phyloP scores from a whole-genome alignment of 2,113 vertebrate genomes.

The Calidris pugnax region DNA sequence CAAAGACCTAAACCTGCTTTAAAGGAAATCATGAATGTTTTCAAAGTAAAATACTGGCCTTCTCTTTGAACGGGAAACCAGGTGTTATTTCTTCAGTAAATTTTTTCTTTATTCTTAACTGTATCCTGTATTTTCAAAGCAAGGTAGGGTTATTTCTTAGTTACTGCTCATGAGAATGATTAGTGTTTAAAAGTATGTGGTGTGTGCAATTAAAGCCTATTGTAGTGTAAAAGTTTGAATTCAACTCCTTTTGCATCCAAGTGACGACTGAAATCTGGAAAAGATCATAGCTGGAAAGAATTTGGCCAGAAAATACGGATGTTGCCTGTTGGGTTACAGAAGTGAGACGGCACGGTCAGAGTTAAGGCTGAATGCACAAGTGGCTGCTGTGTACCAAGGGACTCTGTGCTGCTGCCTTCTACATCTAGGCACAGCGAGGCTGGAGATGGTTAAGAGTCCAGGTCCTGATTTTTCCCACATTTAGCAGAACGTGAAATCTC shows the following conservation, averaged over 20 bases:
- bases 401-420: background rate
- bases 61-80: background rate
- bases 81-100: background rate
- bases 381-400: background rate
- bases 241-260: background rate
- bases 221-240: background rate
- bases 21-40: background rate
- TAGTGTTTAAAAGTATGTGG: background rate
- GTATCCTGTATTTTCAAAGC: background rate
- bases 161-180: background rate
- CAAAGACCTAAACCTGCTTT: background rate
- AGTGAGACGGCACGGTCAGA: background rate
- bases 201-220: background rate
- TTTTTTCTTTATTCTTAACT: background rate
- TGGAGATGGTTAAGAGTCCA: rapidly evolving
- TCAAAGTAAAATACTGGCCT: background rate
- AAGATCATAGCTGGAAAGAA: background rate
- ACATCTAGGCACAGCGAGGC: background rate
- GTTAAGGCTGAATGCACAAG: background rate
- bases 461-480: constrained; percentile 8
- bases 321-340: background rate
- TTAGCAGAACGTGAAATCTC: constrained; percentile 6
- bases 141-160: background rate
- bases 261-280: background rate
- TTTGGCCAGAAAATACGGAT: background rate